Base-by-base conservation (phyloP, 2,888 invertebrate species). In the Cerceris rybyensis region DNA sequence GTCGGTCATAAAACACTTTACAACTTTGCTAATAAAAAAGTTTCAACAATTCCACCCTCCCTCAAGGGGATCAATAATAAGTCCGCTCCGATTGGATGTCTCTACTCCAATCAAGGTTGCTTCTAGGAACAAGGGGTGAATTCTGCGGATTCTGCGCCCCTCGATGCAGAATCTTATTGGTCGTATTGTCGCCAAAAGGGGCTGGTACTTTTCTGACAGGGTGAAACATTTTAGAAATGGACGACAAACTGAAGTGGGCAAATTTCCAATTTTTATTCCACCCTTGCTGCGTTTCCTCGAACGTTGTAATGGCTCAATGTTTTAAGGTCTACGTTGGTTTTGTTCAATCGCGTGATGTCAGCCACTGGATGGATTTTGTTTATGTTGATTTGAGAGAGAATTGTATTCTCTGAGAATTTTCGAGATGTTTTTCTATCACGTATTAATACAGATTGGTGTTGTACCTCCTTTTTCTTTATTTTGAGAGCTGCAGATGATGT, bases 61-160 rank as follows among this genome's bases (percentile, higher is more conserved):
- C 17, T 2, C 28, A 28, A 28, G 46, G 69, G 49, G 85, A 84
- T 84, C 84, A 84, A 84, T 84, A 84, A 78, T 75, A 52, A 66
- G 60, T 58, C 16, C 54, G 17, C 50, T 63, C 75, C 68, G 83
- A 88, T 89, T 89, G 89, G 89, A 71, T 75, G 75, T 69, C 61
- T 58, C 50, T 54, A 55, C 81, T 52, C 88, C 87, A 88, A 88
- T 87, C 82, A 82, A 70, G 71, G 72, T 55, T 80, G 78, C 57
- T 76, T 78, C 63, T 67, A 57, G 70, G 69, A 57, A 52, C 55
- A 60, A 70, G 85, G 88, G 87, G 71, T 84, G 84, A 84, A 86
- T 85, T 83, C 82, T 64, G 78, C 78, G 83, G 90, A 89, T 90
- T 88, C 88, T 89, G 89, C 89, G 90, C 88, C 79, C 74, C 66